Base-by-base conservation (phyloP, 2,113 vertebrate species). In the Monopterus albus region DNA sequence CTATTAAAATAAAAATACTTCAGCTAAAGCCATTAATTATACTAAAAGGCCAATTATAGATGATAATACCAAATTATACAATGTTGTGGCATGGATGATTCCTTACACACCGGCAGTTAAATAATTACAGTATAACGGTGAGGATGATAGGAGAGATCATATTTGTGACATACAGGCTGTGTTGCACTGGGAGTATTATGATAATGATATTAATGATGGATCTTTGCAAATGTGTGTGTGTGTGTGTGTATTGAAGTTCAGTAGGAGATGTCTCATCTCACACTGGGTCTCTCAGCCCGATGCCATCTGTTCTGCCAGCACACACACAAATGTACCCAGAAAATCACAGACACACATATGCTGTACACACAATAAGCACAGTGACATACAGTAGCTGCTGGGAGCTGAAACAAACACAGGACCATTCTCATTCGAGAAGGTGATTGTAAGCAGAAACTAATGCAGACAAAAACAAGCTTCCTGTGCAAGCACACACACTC, bases 231-330 rank as follows among this genome's bases (percentile, higher is more conserved):
- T 80, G 70, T 84, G 69, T 77, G 81, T 89, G 69, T 80, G 70
- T 84, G 69, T 77, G 81, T 82, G 81, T 72, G 67, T 82, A 60
- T 73, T 75, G 72, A 56, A 84, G 79, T 90, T 87, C 79, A 56
- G 79, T 85, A 67, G 89, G 83, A 84, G 84, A 87, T 67, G 74
- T 87, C 89, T 87, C 82, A 83, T 64, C 79, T 88, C 91, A 90
- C 84, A 89, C 91, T 88, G 88, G 64, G 87, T 78, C 76, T 88
- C 83, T 87, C 88, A 89, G 87, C 84, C 81, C 57, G 40, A 56
- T 74, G 78, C 92, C 93, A 94, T 93, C 91, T 93, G 92, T 88
- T 92, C 87, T 87, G 76, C 79, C 78, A 71, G 47, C 10, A 47
- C 14, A 40, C 38, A 46, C 63, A 46, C 36, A 67, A 39, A 53